phyloP scores from a whole-genome alignment of 2,888 invertebrate genomes.

The Trichopria drosophilae region DNA sequence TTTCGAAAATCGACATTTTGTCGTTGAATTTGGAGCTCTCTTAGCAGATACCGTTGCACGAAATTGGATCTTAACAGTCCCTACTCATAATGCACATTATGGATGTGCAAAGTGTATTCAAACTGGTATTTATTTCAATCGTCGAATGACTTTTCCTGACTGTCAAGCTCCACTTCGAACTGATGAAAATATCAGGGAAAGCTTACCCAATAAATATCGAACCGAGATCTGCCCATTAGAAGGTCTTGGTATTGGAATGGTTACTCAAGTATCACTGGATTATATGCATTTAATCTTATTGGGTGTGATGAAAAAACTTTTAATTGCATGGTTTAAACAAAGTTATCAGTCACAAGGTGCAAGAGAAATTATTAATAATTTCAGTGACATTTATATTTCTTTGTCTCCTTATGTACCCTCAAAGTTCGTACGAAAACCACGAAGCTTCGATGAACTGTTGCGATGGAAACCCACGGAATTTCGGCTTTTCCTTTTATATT shows the following conservation, averaged over 20 bases:
- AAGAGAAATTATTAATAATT: background rate
- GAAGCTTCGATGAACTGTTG: conserved; percentile 24
- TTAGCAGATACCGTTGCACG: conserved; percentile 32
- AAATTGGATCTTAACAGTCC: conserved; percentile 21
- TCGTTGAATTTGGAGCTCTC: conserved; percentile 12
- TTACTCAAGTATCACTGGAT: background rate
- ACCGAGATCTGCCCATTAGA: background rate
- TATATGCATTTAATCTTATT: conserved; percentile 3
- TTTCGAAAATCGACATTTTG: conserved; percentile 1
- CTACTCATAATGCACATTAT: conserved; percentile 26
- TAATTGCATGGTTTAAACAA: too few species aligned
- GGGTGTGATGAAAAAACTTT: conserved; percentile 5
- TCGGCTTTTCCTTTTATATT: conserved; percentile 30
- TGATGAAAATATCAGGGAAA: conserved; percentile 7
- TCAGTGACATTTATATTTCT: background rate
- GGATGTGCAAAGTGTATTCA: conserved; percentile 28
- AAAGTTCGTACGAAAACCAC: conserved; percentile 34
- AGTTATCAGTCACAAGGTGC: too few species aligned
- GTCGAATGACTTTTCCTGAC: conserved; percentile 26
- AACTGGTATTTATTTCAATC: conserved; percentile 4
- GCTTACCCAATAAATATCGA: background rate
- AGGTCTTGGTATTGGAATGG: background rate
- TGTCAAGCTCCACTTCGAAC: conserved; percentile 17
- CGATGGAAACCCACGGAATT: conserved; percentile 33
- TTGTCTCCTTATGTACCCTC: background rate